Percentiles rank a stretch among this genome's conserved stretches.
phyloP scores from a whole-genome alignment of 2,113 vertebrate species.

The Abramis brama region DNA sequence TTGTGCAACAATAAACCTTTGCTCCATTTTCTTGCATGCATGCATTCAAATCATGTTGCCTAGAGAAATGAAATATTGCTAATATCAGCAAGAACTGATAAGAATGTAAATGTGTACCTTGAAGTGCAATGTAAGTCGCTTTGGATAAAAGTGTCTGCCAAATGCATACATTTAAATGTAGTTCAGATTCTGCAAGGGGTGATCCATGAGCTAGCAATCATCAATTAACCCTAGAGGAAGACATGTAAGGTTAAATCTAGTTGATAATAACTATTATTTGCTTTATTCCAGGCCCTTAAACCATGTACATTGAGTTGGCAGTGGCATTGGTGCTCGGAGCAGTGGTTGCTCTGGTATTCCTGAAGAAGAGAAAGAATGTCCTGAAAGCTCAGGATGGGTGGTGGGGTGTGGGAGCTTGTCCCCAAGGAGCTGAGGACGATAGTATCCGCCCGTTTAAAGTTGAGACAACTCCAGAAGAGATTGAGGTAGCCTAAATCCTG shows the following conservation, averaged over 20 bases:
- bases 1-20: constrained; percentile 57
- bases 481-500: constrained; percentile 71
- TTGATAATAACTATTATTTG: not conserved
- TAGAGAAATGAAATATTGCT: not conserved
- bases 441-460: constrained; percentile 75
- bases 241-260: not conserved
- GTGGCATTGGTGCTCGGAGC: constrained; percentile 73
- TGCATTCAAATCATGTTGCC: constrained; percentile 5
- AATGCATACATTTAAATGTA: no score
- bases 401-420: constrained; percentile 78
- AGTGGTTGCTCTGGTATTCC: constrained; percentile 74
- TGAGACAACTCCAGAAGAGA: constrained; percentile 74
- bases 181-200: not conserved
- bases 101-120: no score
- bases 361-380: constrained; percentile 71
- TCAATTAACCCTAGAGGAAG: not conserved
- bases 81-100: no score
- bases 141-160: no score
- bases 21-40: constrained; percentile 47
- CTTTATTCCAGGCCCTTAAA: constrained; percentile 30
- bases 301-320: constrained; percentile 74
- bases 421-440: constrained; percentile 70
- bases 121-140: no score
- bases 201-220: not conserved
- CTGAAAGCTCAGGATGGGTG: constrained; percentile 82